phyloP scores from a whole-genome alignment of 2,797 vertebrate genomes.

The Falco cherrug region DNA sequence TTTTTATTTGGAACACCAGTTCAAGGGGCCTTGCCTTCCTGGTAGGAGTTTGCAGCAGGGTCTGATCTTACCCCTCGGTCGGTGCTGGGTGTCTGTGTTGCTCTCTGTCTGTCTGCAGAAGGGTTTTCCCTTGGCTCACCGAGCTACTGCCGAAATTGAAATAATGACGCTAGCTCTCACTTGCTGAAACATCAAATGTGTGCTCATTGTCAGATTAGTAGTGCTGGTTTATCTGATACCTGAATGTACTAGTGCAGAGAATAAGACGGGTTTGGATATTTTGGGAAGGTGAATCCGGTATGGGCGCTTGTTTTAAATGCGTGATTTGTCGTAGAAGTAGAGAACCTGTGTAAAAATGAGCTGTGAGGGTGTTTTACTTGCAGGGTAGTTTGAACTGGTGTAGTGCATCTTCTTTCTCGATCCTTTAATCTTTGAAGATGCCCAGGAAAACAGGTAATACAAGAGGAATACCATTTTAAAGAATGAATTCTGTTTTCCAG shows the following conservation, averaged over 20 bases:
- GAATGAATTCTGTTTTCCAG: conserved; percentile 66
- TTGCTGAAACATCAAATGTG: not conserved
- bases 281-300: not conserved
- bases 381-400: not conserved
- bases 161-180: not conserved
- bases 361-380: not conserved
- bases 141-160: not conserved
- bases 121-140: not conserved
- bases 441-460: not conserved
- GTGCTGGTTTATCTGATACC: not conserved
- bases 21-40: not conserved
- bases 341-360: not conserved
- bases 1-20: not conserved
- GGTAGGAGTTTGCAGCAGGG: not conserved
- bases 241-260: not conserved
- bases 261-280: not conserved
- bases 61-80: not conserved
- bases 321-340: not conserved
- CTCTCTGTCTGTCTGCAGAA: not conserved
- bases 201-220: not conserved
- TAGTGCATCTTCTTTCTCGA: not conserved
- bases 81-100: not conserved
- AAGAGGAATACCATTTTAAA: not conserved
- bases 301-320: not conserved
- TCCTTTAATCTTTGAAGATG: not conserved